Conservation (phyloP, 2,113 vertebrate species). For the Lagopus muta region DNA sequence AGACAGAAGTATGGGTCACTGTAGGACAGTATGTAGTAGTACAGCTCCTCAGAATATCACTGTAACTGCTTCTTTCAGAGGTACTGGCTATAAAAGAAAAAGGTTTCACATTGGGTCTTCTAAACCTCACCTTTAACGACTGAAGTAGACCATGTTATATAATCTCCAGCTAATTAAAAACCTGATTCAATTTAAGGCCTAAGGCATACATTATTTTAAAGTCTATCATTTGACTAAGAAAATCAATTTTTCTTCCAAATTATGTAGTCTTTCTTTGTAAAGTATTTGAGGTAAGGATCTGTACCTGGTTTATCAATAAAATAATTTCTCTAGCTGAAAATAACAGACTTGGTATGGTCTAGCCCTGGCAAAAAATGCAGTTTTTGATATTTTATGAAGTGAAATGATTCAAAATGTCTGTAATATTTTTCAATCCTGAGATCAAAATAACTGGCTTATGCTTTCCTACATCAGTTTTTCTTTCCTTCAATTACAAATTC, state of each 20-base stretch:
- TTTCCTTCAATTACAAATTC: neutral
- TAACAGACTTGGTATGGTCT: neutral
- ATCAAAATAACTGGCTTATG: neutral
- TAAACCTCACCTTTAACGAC: neutral
- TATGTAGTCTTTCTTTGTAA: neutral
- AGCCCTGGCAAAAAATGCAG: neutral
- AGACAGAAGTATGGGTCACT: neutral
- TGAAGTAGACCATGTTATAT: neutral
- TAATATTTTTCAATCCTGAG: neutral
- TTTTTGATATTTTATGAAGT: neutral
- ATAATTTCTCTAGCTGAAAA: neutral
- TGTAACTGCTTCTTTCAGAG: neutral
- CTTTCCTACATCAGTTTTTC: neutral
- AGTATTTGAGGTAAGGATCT: neutral
- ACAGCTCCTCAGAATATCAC: neutral
- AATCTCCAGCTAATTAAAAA: neutral
- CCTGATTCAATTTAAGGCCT: neutral
- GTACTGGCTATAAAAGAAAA: neutral
- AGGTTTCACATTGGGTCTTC: neutral
- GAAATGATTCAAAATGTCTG: neutral
- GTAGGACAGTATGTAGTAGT: fast-evolving
- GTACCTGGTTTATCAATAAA: neutral
- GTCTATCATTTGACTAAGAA: neutral
- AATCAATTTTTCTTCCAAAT: neutral
- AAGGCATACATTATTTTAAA: neutral